Evolutionary conservation across 2,113 vertebrate genomes (phyloP), one percentile per base, ranked within the genome.

Genomic region (Piprites chloris): DNA sequence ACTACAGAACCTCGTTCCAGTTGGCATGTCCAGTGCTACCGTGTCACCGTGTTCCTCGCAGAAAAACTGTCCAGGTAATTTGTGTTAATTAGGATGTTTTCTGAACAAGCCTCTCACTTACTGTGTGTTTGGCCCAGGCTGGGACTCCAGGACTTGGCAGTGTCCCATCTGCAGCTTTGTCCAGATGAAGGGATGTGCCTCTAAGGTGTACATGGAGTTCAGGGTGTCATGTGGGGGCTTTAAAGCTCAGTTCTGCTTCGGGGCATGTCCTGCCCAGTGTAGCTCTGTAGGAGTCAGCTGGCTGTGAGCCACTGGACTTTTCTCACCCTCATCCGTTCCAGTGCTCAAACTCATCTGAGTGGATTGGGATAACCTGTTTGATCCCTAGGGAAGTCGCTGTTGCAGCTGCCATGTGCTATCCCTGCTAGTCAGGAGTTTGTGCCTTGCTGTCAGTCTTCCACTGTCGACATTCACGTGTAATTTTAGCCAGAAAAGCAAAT

Each of bases 41-140:
- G 1, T 69, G 37, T 56, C 44, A 20, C 63, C 65, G 35, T 44
- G 13, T 62, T 79, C 58, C 30, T 76, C 37, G 13, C 68, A 61
- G 65, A 52, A 81, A 81, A 90, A 21, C 30, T n/a, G 8, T 49
- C 65, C 17, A 27, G 65, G 30, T 74, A 92, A 81, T 93, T 86
- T 9, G 11, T 52, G 66, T 71, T 94, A 87, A 90, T 85, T 89
- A 35, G 42, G 50, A 35, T 91, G 37, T 35, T 42, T 80, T 85
- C 52, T 80, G 32, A 71, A 73, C 9, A 9, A 93, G 18, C 52
- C 46, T 68, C 59, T 74, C n/a, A 49, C 77, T 90, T 84, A 44
- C 39, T 87, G 27, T 62, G 0, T 50, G 44, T 71, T 84, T 93
- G 55, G 80, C 62, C 44, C 67, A 52, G 67, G 22, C 14, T 85